These are phyloP conservation scores for Drosophila pseudotalamancana DNA, from an alignment of 2,888 invertebrate species.

Conservation along the genomic window DNA sequence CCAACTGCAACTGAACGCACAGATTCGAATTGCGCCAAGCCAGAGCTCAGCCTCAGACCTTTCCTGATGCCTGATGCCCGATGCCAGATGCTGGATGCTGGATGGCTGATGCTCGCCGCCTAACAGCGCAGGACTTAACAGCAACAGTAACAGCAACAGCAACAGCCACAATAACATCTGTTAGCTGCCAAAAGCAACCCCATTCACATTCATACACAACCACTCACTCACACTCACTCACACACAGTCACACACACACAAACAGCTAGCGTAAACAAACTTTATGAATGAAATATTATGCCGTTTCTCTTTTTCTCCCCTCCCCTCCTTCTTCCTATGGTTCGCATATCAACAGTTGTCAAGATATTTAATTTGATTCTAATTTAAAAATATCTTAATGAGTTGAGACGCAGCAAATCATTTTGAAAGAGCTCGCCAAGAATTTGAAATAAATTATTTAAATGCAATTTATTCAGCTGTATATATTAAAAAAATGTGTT, in stretches of 20 bases:
- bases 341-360: conserved; percentile 70
- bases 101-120: conserved; percentile 22
- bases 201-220: conserved; percentile 11
- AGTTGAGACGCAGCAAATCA: neutral
- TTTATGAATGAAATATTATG: conserved; percentile 64
- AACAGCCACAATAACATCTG: too few species aligned
- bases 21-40: conserved; percentile 41
- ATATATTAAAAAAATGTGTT: neutral
- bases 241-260: neutral
- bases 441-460: conserved; percentile 8
- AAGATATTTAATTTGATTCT: conserved; percentile 42
- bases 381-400: conserved; percentile 17
- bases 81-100: too few species aligned
- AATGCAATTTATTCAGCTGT: conserved; percentile 3
- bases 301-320: conserved; percentile 1
- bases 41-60: conserved; percentile 40
- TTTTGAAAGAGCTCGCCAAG: conserved; percentile 1
- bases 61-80: too few species aligned
- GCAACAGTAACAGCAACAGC: conserved; percentile 8
- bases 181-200: conserved; percentile 37
- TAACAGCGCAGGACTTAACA: conserved; percentile 50
- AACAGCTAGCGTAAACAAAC: conserved; percentile 17
- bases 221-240: neutral
- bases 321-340: conserved; percentile 3
- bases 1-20: conserved; percentile 71